Evolutionary conservation across 2,797 vertebrate genomes (phyloP).

Genomic region (Muscicapa striata): DNA sequence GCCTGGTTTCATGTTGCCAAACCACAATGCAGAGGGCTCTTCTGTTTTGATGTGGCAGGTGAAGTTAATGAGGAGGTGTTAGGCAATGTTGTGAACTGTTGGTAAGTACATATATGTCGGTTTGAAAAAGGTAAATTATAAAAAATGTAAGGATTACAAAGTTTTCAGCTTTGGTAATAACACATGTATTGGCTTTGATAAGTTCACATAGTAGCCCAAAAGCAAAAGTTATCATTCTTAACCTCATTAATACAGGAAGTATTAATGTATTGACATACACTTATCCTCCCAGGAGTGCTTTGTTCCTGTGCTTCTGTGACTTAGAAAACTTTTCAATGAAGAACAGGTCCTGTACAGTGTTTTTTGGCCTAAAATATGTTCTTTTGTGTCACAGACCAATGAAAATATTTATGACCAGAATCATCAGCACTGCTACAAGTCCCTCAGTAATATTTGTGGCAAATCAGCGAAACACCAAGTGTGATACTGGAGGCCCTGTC

Average conservation of each 20-base stretch:
- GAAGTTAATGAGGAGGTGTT: not conserved
- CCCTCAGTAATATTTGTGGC: not conserved
- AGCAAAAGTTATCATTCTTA: not conserved
- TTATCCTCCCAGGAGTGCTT: not conserved
- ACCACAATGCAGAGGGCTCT: not conserved
- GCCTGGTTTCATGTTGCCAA: not conserved
- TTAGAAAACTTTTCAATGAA: not conserved
- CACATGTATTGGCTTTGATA: fast-evolving
- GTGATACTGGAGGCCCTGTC: not conserved
- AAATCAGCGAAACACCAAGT: not conserved
- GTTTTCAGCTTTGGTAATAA: not conserved
- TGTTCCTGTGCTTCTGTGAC: not conserved
- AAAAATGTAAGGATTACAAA: not conserved
- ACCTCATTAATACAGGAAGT: not conserved
- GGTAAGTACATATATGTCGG: not conserved
- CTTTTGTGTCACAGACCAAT: not conserved
- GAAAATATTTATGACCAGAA: not conserved
- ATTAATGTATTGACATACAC: not conserved
- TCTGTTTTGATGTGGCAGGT: not conserved
- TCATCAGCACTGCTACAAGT: not conserved
- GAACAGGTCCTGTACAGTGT: not conserved
- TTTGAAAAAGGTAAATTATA: not conserved
- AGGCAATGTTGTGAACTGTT: not conserved
- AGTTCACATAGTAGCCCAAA: not conserved
- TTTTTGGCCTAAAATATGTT: not conserved